These are phyloP conservation scores for Fundulus diaphanus DNA, from an alignment of 2,797 vertebrate genomes.

Conservation along the genomic window DNA sequence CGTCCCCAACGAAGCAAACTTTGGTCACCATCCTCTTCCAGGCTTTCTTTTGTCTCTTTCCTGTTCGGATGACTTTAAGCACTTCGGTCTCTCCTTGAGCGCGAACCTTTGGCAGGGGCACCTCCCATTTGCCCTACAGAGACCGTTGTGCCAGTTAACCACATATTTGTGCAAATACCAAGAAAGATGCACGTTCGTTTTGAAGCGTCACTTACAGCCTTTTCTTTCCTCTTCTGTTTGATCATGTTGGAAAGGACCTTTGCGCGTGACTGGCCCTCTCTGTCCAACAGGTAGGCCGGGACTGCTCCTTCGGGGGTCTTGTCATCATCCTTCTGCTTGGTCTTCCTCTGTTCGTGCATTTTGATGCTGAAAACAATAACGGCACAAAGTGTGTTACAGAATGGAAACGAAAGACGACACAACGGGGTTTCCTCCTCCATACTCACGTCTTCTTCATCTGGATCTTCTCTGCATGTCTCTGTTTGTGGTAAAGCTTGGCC, in stretches of 20 bases:
- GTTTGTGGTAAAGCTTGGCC: slow-evolving; percentile 97
- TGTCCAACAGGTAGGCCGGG: slow-evolving; percentile 94
- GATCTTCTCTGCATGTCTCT: slow-evolving; percentile 96
- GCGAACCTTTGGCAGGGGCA: slow-evolving; percentile 96
- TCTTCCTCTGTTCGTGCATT: slow-evolving; percentile 98
- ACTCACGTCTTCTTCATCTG: slow-evolving; percentile 99
- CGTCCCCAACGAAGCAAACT: slow-evolving; percentile 97
- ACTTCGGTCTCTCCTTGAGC: slow-evolving; percentile 98
- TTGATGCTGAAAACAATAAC: slow-evolving; percentile 85
- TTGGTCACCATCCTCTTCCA: slow-evolving; percentile 99
- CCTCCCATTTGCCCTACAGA: slow-evolving; percentile 95
- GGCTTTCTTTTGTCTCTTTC: slow-evolving; percentile 97
- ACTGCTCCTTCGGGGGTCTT: slow-evolving; percentile 97
- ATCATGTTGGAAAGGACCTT: slow-evolving; percentile 99
- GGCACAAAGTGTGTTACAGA: background rate
- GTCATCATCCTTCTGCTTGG: slow-evolving; percentile 95
- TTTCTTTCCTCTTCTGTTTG: slow-evolving; percentile 98
- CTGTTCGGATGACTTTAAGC: slow-evolving; percentile 94
- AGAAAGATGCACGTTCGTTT: background rate
- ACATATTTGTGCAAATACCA: background rate
- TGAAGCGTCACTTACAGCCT: slow-evolving; percentile 87
- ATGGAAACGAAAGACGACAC: background rate
- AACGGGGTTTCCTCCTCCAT: too few relatives aligned
- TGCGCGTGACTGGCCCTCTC: slow-evolving; percentile 93
- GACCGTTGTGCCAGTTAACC: background rate